A percentile compares a stretch with the other conserved stretches of the same genome.
These are phyloP conservation scores for Anoplolepis gracilipes DNA, from an alignment of 1,140 invertebrate genomes.

Conservation along the genomic window DNA sequence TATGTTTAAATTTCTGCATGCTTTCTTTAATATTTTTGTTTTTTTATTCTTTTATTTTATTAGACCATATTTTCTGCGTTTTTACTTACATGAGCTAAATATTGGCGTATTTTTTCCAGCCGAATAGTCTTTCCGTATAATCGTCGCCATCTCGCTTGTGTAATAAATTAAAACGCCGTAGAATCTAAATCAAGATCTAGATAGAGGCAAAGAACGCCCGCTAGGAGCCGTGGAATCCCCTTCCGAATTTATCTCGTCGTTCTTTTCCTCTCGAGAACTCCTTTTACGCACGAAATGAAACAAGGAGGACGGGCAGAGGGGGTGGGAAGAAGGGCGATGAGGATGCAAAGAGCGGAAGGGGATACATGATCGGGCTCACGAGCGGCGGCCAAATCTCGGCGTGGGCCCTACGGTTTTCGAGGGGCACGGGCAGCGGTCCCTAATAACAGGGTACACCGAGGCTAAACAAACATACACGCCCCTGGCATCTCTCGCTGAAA, in stretches of 20 bases:
- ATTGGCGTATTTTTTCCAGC: neutral
- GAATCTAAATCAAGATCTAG: conserved; percentile 67
- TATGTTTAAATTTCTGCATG: neutral
- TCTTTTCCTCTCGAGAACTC: conserved; percentile 44
- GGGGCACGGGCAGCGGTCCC: conserved; percentile 73
- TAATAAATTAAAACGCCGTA: conserved; percentile 73
- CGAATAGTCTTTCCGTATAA: conserved; percentile 56
- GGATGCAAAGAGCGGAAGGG: conserved; percentile 52
- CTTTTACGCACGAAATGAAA: conserved; percentile 49
- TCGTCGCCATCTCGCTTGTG: conserved; percentile 51
- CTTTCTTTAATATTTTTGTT: neutral
- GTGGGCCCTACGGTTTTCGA: conserved; percentile 77
- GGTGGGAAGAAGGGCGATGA: neutral
- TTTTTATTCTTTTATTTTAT: neutral
- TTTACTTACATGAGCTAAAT: conserved; percentile 9
- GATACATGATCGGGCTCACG: conserved; percentile 71
- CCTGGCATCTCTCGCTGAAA: conserved; percentile 83
- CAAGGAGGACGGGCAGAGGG: conserved; percentile 9
- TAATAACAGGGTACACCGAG: conserved; percentile 84
- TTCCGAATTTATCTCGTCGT: conserved; percentile 65
- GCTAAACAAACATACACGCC: conserved; percentile 86
- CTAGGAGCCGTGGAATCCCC: neutral
- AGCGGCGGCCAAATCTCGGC: conserved; percentile 68
- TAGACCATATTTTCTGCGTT: neutral
- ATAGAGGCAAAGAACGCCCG: conserved; percentile 31